phyloP scores from a whole-genome alignment of 2,888 invertebrate species.

The Augiades crinisus region DNA sequence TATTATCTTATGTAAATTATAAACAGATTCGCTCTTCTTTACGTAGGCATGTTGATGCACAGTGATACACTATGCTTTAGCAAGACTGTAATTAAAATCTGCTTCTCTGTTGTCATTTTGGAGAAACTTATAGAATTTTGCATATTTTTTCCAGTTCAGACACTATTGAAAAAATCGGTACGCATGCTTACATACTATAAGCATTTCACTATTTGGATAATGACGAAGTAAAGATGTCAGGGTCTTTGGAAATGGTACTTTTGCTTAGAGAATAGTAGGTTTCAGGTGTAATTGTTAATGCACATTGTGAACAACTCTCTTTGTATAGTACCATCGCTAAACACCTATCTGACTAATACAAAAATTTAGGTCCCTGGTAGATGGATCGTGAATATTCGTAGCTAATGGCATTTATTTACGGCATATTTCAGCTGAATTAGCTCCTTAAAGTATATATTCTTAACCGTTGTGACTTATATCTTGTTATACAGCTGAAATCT shows the following conservation, averaged over 20 bases:
- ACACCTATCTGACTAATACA: conserved; percentile 3
- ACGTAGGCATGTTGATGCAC: conserved; percentile 71
- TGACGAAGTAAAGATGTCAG: not conserved
- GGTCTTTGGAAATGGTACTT: conserved; percentile 20
- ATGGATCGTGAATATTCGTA: not conserved
- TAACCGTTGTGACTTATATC: no score
- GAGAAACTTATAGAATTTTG: conserved; percentile 46
- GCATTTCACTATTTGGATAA: conserved; percentile 4
- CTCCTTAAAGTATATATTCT: no score
- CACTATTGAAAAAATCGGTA: conserved; percentile 66
- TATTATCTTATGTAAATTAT: conserved; percentile 45
- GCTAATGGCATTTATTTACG: not conserved
- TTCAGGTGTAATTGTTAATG: not conserved
- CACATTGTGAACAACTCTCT: not conserved
- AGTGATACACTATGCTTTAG: conserved; percentile 54
- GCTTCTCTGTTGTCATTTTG: conserved; percentile 40
- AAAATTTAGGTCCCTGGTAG: not conserved
- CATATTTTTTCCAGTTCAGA: conserved; percentile 64
- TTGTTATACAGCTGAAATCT: conserved; percentile 15
- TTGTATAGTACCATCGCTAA: conserved; percentile 11
- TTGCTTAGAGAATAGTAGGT: not conserved
- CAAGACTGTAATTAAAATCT: conserved; percentile 40
- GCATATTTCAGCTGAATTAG: conserved; percentile 10
- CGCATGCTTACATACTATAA: conserved; percentile 55
- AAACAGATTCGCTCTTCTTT: conserved; percentile 53